Evolutionary conservation across 1,140 invertebrate genomes (phyloP).

Genomic region (Marisa cornuarietis): DNA sequence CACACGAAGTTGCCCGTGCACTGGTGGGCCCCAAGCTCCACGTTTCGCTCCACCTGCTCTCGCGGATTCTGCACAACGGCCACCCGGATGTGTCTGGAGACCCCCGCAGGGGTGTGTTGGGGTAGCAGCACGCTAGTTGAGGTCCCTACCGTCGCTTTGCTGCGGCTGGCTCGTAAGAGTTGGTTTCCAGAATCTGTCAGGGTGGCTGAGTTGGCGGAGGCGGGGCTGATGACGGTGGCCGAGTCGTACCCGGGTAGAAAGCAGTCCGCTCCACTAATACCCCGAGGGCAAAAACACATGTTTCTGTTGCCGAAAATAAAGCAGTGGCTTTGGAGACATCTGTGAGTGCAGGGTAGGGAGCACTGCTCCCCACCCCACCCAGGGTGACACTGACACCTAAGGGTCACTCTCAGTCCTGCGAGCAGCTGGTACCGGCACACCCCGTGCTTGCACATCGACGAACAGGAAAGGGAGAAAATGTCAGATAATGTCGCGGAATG

Average conservation of each 20-base stretch:
- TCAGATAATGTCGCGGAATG: not conserved
- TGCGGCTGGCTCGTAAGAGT: too few relatives aligned
- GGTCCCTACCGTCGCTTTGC: too few relatives aligned
- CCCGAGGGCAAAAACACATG: conserved; percentile 1
- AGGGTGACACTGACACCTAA: not conserved
- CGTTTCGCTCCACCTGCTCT: conserved; percentile 6
- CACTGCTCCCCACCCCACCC: conserved; percentile 17
- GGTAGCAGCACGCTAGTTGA: too few relatives aligned
- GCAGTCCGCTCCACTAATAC: not conserved
- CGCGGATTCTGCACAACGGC: conserved; percentile 5
- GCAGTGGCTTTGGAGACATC: not conserved
- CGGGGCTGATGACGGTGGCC: not conserved
- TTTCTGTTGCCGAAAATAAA: not conserved
- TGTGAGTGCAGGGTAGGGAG: not conserved
- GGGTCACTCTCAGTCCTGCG: not conserved
- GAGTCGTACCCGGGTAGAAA: not conserved
- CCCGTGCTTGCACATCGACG: conserved; percentile 3
- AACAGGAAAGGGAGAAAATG: conserved; percentile 8
- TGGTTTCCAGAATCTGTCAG: too few relatives aligned
- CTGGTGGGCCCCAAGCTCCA: conserved; percentile 13
- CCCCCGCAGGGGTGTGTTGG: too few relatives aligned
- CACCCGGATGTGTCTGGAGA: not conserved
- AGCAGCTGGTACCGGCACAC: conserved; percentile 7
- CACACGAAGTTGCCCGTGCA: conserved; percentile 19
- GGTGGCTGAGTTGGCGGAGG: too few relatives aligned